Evolutionary conservation across 2,888 invertebrate species (phyloP).

Genomic region (Deilephila porcellus): DNA sequence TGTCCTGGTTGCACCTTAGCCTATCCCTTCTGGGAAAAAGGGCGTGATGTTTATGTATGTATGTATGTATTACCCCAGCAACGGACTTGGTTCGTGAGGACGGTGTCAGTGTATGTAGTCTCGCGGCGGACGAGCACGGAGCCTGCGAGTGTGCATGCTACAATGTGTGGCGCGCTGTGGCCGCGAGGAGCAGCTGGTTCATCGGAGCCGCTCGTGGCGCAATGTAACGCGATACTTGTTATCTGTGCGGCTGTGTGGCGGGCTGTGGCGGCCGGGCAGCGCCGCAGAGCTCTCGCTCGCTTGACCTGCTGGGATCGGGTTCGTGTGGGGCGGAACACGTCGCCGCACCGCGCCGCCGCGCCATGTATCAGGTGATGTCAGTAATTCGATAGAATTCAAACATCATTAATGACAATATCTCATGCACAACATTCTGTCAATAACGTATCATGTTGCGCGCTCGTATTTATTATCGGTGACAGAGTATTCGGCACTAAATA

Average conservation of each 20-base stretch:
- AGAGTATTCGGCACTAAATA: too few species aligned
- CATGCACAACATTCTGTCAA: not conserved
- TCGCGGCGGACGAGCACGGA: not conserved
- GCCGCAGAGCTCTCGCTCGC: not conserved
- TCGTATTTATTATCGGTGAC: not conserved
- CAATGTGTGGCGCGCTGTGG: not conserved
- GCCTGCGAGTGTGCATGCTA: too few species aligned
- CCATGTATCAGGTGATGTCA: not conserved
- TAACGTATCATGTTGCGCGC: not conserved
- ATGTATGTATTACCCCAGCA: too few species aligned
- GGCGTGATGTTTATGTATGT: too few species aligned
- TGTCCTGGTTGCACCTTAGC: too few species aligned
- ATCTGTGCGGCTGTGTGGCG: not conserved
- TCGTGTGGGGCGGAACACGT: slow-evolving; percentile 12
- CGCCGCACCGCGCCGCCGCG: not conserved
- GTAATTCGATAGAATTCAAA: not conserved
- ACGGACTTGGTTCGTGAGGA: too few species aligned
- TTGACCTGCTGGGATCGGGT: not conserved
- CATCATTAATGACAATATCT: not conserved
- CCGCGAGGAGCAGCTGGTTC: not conserved
- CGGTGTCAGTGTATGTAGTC: not conserved
- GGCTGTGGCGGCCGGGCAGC: not conserved
- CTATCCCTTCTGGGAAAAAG: too few species aligned
- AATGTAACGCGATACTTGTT: slow-evolving; percentile 11
- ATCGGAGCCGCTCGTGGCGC: not conserved